Evolutionary conservation across 1,140 invertebrate species (phyloP).

Genomic region (Lithobius niger): DNA sequence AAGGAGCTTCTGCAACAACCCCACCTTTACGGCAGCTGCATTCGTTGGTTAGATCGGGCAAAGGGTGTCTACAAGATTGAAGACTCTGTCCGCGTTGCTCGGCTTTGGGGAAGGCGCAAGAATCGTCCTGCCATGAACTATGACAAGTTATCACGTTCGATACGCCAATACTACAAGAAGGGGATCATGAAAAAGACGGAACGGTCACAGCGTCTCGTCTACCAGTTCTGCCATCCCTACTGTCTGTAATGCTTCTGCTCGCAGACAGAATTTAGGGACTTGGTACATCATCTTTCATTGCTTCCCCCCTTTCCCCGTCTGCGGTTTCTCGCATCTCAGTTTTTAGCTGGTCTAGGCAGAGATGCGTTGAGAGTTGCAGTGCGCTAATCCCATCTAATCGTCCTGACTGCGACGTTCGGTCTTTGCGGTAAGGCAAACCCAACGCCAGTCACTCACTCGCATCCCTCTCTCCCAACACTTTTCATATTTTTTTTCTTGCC

Average conservation of each 20-base stretch:
- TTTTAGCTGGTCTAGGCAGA: slow-evolving; percentile 10
- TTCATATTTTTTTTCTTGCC: too few species aligned
- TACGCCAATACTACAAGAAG: slow-evolving; percentile 99
- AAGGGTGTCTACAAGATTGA: slow-evolving; percentile 99
- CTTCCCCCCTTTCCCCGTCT: slow-evolving; percentile 4
- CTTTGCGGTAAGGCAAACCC: background rate
- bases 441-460: too few species aligned
- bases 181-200: slow-evolving; percentile 99
- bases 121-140: slow-evolving; percentile 99
- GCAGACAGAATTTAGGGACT: background rate
- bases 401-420: background rate
- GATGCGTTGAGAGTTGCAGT: slow-evolving; percentile 9
- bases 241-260: slow-evolving; percentile 45
- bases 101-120: slow-evolving; percentile 91
- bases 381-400: slow-evolving; percentile 8
- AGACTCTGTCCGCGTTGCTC: slow-evolving; percentile 88
- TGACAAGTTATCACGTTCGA: slow-evolving; percentile 94
- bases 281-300: background rate
- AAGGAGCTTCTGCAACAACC: slow-evolving; percentile 85
- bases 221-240: slow-evolving; percentile 96
- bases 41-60: slow-evolving; percentile 86
- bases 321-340: background rate
- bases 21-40: slow-evolving; percentile 74
- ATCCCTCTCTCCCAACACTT: too few species aligned
- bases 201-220: slow-evolving; percentile 91